phyloP scores from a whole-genome alignment of 2,113 vertebrate species.

The Plecturocebus donacophilus region DNA sequence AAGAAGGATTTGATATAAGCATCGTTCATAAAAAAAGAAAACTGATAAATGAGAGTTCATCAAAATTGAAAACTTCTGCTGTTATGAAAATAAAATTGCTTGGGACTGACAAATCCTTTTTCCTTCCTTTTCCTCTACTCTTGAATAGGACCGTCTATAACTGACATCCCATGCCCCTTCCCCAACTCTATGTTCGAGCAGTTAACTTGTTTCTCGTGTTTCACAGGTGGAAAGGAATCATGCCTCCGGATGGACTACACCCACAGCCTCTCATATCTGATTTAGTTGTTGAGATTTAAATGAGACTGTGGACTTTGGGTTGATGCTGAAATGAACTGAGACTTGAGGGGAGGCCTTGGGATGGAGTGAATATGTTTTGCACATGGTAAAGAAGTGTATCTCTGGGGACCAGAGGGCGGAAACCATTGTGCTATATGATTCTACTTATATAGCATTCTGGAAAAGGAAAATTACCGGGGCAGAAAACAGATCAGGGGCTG shows the following conservation, averaged over 20 bases:
- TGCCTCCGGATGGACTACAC: neutral
- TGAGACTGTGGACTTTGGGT: neutral
- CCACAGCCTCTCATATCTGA: neutral
- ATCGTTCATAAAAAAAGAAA: neutral
- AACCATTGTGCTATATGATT: neutral
- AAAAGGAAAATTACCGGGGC: neutral
- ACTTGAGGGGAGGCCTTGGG: too few relatives aligned
- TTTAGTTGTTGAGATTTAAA: neutral
- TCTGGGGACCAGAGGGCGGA: neutral
- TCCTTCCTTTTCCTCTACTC: too few relatives aligned
- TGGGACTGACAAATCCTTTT: neutral
- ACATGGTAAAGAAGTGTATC: neutral
- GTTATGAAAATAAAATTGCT: neutral
- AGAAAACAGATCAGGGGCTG: neutral
- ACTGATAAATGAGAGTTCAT: neutral
- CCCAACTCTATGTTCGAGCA: neutral
- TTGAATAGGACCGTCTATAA: neutral
- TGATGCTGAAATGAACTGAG: neutral
- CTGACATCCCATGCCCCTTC: neutral
- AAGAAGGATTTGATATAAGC: neutral
- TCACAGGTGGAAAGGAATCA: neutral
- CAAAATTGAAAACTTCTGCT: neutral
- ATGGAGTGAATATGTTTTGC: too few relatives aligned
- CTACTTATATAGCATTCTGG: neutral
- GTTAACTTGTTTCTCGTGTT: neutral